A percentile compares a stretch with the other conserved stretches of the same genome.
Evolutionary conservation across 2,113 vertebrate genomes (phyloP).

Genomic region (Sarotherodon lohbergeri): DNA sequence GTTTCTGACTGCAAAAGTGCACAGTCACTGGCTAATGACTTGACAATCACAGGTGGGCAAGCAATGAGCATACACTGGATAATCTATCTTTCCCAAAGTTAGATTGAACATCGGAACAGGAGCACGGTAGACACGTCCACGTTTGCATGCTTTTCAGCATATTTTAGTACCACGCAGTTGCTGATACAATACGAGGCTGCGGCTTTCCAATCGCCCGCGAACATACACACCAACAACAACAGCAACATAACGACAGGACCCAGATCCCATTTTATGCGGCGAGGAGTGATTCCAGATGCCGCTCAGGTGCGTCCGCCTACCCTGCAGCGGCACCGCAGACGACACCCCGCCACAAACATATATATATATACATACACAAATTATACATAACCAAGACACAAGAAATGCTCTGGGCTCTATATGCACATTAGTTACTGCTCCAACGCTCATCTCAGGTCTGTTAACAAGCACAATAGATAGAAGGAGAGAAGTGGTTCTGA

Average conservation of each 20-base stretch:
- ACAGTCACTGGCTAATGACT: background rate
- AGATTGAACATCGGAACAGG: background rate
- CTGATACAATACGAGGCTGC: background rate
- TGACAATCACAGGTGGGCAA: background rate
- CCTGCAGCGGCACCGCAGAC: too few relatives aligned
- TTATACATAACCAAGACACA: background rate
- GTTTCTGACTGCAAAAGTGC: background rate
- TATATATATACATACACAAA: fast-evolving
- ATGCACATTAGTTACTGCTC: background rate
- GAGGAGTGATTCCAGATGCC: too few relatives aligned
- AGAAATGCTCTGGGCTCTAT: background rate
- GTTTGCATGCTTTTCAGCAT: background rate
- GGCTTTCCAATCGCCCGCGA: background rate
- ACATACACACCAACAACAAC: background rate
- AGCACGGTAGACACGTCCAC: background rate
- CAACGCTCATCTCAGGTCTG: background rate
- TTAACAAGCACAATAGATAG: background rate
- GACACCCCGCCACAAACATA: too few relatives aligned
- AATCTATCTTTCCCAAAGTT: background rate
- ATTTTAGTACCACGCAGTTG: background rate
- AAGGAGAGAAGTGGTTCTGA: background rate
- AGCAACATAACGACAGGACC: background rate
- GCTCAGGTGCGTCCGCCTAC: too few relatives aligned
- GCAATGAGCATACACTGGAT: background rate
- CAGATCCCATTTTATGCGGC: background rate